These are phyloP conservation scores for Tachyglossus aculeatus DNA, from an alignment of 2,797 vertebrate genomes.

Conservation along the genomic window DNA sequence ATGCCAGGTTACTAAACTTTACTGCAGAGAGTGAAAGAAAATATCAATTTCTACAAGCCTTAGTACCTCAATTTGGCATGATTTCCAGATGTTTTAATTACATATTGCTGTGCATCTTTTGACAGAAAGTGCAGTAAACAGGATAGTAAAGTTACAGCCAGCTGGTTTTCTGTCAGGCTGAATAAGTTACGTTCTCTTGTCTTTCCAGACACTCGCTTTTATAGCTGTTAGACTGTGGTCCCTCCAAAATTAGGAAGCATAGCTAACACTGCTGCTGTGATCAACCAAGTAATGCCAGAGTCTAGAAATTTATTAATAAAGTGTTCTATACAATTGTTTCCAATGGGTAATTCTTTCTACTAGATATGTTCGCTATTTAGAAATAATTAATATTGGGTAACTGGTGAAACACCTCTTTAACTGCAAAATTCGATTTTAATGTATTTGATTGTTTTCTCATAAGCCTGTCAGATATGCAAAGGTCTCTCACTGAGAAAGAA, in stretches of 20 bases:
- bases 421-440: neutral
- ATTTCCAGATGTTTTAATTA: conserved; percentile 51
- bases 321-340: neutral
- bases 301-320: neutral
- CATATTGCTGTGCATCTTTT: conserved; percentile 1
- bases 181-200: neutral
- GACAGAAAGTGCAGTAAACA: conserved; percentile 2
- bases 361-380: neutral
- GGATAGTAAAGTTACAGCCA: conserved; percentile 15
- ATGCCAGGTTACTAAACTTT: neutral
- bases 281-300: neutral
- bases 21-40: neutral
- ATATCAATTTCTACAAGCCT: conserved; percentile 11
- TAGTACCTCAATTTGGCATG: neutral
- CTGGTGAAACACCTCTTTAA: neutral
- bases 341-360: neutral
- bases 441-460: neutral
- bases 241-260: neutral
- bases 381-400: neutral
- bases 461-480: neutral
- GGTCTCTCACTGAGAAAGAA: neutral
- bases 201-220: conserved; percentile 21
- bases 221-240: neutral
- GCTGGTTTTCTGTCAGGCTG: conserved; percentile 11
- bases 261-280: neutral